Conservation (phyloP, 2,113 vertebrate species). For the Phycodurus eques region DNA sequence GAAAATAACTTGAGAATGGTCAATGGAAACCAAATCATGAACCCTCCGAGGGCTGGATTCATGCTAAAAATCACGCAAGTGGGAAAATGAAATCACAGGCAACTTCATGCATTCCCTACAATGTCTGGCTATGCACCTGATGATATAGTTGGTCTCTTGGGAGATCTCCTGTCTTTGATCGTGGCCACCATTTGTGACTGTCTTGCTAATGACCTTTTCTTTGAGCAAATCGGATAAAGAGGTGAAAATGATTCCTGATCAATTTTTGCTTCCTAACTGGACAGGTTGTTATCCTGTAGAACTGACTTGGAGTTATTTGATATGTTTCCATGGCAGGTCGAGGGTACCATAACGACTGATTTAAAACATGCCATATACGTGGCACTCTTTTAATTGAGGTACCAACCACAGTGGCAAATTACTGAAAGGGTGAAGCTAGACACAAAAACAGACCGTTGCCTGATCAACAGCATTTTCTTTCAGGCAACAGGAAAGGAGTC, state of each 20-base stretch:
- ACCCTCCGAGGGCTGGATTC: too few relatives aligned
- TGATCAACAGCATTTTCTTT: background rate
- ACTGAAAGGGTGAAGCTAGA: background rate
- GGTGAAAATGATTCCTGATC: background rate
- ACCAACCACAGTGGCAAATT: background rate
- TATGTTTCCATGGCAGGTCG: background rate
- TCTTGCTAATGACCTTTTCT: background rate
- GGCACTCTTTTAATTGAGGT: background rate
- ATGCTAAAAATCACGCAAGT: too few relatives aligned
- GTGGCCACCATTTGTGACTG: background rate
- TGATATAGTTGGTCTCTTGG: background rate
- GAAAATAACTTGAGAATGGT: too few relatives aligned
- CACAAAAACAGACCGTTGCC: background rate
- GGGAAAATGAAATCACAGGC: too few relatives aligned
- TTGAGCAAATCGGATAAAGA: background rate
- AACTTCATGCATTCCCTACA: background rate
- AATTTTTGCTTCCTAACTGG: background rate
- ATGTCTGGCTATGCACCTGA: background rate
- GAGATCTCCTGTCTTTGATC: background rate
- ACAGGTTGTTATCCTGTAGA: background rate
- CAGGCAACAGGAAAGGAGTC: too few relatives aligned
- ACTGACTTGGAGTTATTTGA: background rate
- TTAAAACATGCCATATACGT: background rate
- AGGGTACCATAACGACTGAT: background rate
- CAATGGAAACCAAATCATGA: too few relatives aligned